Evolutionary conservation across 1,140 invertebrate genomes (phyloP).

Genomic region (Drosophila arawakana): DNA sequence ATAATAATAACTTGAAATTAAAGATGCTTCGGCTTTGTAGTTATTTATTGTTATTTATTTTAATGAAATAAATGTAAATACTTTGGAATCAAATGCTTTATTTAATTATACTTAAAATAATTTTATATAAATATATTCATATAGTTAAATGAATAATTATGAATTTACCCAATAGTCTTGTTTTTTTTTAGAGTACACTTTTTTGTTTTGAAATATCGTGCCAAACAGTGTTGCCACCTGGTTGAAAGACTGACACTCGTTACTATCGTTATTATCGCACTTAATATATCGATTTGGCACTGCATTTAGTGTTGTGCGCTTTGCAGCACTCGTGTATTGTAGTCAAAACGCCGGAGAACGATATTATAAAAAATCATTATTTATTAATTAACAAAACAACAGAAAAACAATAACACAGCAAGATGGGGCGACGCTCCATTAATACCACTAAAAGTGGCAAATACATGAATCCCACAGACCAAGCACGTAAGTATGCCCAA

Average conservation of each 20-base stretch:
- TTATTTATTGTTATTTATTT: too few species aligned
- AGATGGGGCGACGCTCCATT: constrained; percentile 97
- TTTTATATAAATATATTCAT: too few species aligned
- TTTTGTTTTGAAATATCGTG: too few species aligned
- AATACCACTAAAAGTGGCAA: constrained; percentile 99
- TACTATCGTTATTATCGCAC: neutral
- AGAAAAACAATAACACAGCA: constrained; percentile 65
- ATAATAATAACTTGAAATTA: too few species aligned
- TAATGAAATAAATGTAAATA: too few species aligned
- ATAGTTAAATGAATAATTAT: too few species aligned
- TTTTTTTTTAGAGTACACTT: too few species aligned
- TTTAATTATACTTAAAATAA: too few species aligned
- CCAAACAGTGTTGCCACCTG: neutral
- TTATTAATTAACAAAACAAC: constrained; percentile 7
- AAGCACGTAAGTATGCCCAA: constrained; percentile 93
- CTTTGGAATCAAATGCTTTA: too few species aligned
- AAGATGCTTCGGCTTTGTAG: too few species aligned
- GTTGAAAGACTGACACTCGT: neutral
- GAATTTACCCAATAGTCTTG: too few species aligned
- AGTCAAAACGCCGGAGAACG: constrained; percentile 21
- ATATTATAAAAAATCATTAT: neutral
- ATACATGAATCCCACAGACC: constrained; percentile 99
- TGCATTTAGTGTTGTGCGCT: constrained; percentile 6
- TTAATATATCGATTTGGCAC: neutral
- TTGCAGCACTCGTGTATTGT: constrained; percentile 14